Percentiles rank a stretch among this genome's conserved stretches.
Evolutionary conservation across 2,797 vertebrate genomes (phyloP).

Genomic region (Phrynocephalus vlangalii): DNA sequence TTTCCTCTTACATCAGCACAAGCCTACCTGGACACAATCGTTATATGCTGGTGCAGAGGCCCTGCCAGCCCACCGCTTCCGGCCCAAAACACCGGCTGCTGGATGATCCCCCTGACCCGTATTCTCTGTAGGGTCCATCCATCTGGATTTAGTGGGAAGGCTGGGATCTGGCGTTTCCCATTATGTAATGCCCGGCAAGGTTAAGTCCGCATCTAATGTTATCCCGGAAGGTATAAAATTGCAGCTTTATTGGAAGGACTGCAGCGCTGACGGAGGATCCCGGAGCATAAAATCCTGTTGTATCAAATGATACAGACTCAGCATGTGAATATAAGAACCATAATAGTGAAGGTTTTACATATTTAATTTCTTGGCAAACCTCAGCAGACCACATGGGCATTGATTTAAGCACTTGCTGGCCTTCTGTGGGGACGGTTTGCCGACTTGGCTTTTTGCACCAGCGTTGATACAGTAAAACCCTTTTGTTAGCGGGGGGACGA

Average conservation of each 20-base stretch:
- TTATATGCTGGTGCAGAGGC: too few species aligned
- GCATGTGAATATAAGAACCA: slow-evolving; percentile 46
- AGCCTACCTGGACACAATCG: too few species aligned
- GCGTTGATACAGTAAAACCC: slow-evolving; percentile 64
- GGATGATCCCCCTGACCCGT: background rate
- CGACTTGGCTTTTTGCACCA: slow-evolving; percentile 60
- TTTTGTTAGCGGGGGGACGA: slow-evolving; percentile 61
- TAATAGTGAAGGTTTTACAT: slow-evolving; percentile 62
- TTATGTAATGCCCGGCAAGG: background rate
- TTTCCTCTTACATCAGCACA: too few species aligned
- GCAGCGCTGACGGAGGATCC: slow-evolving; percentile 1
- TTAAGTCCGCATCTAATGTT: slow-evolving; percentile 7
- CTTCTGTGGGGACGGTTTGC: slow-evolving; percentile 58
- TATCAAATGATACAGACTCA: slow-evolving; percentile 55
- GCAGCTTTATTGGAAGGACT: slow-evolving; percentile 44
- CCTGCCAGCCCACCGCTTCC: background rate
- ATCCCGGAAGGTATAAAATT: slow-evolving; percentile 49
- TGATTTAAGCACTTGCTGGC: slow-evolving; percentile 64
- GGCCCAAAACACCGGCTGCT: background rate
- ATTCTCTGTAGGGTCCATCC: background rate
- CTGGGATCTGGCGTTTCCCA: background rate
- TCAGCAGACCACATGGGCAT: slow-evolving; percentile 31
- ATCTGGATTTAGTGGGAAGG: background rate
- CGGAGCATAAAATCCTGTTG: slow-evolving; percentile 47
- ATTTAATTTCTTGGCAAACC: slow-evolving; percentile 67